Percentiles rank a stretch among this genome's conserved stretches.
phyloP scores from a whole-genome alignment of 1,140 invertebrate species.

The Lucilia sericata region DNA sequence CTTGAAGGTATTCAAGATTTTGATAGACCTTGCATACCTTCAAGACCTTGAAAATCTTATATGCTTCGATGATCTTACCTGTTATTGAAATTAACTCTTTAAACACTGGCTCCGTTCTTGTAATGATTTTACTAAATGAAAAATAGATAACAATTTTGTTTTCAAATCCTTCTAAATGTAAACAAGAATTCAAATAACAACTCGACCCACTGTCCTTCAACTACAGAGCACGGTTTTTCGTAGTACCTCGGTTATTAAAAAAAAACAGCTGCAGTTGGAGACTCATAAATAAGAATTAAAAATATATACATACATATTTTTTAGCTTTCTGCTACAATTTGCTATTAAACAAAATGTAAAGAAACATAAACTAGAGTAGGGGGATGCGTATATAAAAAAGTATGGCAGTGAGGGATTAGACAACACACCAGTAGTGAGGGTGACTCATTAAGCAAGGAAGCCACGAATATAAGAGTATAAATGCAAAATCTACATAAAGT shows the following conservation, averaged over 20 bases:
- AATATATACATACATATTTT: not conserved
- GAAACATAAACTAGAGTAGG: not conserved
- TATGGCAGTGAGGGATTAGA: not conserved
- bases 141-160: no score
- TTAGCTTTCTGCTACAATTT: not conserved
- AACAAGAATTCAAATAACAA: no score
- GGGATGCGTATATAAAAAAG: not conserved
- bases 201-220: not conserved
- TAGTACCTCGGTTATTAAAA: not conserved
- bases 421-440: not conserved
- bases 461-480: not conserved
- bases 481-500: not conserved
- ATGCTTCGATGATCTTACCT: no score
- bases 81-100: no score
- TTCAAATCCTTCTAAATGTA: not conserved
- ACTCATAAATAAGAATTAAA: constrained; percentile 44
- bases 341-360: constrained; percentile 24
- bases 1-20: no score
- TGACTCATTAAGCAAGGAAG: constrained; percentile 8
- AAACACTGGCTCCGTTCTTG: no score
- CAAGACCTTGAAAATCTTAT: no score
- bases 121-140: no score
- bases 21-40: no score
- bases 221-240: not conserved
- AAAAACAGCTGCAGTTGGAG: constrained; percentile 37